Base-by-base conservation (phyloP, 2,113 vertebrate species). In the Sinosuthora webbiana region DNA sequence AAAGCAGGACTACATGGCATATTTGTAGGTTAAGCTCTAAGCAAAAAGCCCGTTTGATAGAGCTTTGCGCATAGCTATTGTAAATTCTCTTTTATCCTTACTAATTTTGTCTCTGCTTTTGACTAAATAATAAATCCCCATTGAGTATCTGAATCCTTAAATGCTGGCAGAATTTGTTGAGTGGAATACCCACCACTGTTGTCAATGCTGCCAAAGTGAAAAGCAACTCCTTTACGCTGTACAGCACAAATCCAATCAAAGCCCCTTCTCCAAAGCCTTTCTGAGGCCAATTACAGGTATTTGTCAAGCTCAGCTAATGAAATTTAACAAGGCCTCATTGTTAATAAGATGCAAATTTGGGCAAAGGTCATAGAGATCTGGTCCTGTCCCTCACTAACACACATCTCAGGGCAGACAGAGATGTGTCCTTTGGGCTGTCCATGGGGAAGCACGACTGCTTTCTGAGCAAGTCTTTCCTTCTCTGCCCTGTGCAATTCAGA, bases 21-120 rank as follows among this genome's bases (percentile, higher is more conserved):
- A 86, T 93, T 89, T 91, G 63, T 69, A 93, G 55, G 70, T 90
- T 91, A 95, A 90, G 50, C 27, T 82, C 63, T 69, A n/a, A 91
- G 90, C 55, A 95, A 93, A 91, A 94, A 59, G 16, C 2, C 1
- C 69, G 35, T 93, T 83, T 94, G 91, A 83, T 53, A 73, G 71
- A 76, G 33, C 17, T 80, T 91, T 93, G 49, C 55, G 73, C 35
- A 62, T 39, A 90, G 80, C 67, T 82, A 56, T 70, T 83, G 55
- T 65, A 93, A 92, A 83, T 93, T 95, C 92, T 81, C 22, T 83
- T 94, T 95, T 55, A 91, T 93, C 64, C 47, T 64, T 78, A 11
- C 49, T 91, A 92, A 90, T 94, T 95, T 90, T 71, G 42, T 56
- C 45, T 92, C 75, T 64, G 56, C 79, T 87, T 90, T 93, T 6